phyloP scores from a whole-genome alignment of 2,113 vertebrate genomes.

The Oreochromis aureus region DNA sequence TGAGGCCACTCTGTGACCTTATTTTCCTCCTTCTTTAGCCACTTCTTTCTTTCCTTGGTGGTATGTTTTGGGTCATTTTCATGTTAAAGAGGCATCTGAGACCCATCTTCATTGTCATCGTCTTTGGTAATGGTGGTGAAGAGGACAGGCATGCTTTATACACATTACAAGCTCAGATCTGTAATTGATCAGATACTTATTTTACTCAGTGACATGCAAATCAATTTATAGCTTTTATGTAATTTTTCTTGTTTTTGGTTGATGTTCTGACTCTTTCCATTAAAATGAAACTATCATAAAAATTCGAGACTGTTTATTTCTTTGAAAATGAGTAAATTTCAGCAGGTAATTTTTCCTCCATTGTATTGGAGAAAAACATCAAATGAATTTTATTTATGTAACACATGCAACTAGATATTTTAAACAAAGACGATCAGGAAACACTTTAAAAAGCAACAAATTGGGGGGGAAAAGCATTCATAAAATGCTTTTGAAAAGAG shows the following conservation, averaged over 20 bases:
- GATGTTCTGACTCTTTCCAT: not conserved
- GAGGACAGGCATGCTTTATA: not conserved
- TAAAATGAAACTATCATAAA: not conserved
- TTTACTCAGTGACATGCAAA: not conserved
- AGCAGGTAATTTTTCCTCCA: not conserved
- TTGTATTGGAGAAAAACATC: not conserved
- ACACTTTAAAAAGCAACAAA: not conserved
- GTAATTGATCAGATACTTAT: not conserved
- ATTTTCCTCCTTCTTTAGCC: not conserved
- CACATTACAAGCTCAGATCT: not conserved
- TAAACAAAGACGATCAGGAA: not conserved
- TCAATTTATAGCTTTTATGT: not conserved
- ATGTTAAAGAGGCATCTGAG: no score
- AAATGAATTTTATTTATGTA: not conserved
- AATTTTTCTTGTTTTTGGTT: not conserved
- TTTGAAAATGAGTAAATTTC: not conserved
- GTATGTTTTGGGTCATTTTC: not conserved
- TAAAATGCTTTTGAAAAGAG: not conserved
- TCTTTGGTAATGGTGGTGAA: no score
- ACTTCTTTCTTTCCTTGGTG: not conserved
- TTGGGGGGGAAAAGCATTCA: accelerated
- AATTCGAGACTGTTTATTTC: not conserved
- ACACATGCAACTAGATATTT: not conserved
- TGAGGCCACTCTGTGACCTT: not conserved
- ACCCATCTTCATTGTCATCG: no score